Evolutionary conservation across 1,140 invertebrate species (phyloP).

Genomic region (Ceratitis capitata): DNA sequence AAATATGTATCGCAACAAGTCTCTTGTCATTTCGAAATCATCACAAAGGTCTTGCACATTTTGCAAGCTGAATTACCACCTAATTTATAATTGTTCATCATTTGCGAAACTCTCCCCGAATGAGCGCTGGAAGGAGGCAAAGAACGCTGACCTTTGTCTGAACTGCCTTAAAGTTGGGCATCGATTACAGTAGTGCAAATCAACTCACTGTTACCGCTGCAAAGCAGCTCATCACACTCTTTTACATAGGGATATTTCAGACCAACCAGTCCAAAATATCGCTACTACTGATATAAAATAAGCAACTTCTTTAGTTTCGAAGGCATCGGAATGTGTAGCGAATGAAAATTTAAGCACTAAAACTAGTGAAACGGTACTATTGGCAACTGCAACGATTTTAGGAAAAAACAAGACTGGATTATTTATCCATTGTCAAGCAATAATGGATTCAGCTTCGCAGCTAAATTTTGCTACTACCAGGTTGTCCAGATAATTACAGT

Average conservation of each 20-base stretch:
- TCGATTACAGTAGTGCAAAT: neutral
- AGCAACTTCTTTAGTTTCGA: neutral
- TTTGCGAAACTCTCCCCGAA: neutral
- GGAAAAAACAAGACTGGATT: constrained; percentile 1
- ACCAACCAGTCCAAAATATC: neutral
- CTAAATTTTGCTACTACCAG: constrained; percentile 31
- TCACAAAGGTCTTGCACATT: neutral
- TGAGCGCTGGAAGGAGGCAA: neutral
- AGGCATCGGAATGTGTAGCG: neutral
- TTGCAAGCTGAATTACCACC: neutral
- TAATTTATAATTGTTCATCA: neutral
- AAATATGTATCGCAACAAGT: neutral
- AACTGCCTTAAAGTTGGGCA: neutral
- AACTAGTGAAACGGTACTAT: constrained; percentile 9
- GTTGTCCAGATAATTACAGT: constrained; percentile 9
- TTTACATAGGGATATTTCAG: neutral
- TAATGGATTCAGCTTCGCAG: constrained; percentile 40
- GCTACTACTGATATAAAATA: neutral
- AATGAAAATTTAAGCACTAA: no score
- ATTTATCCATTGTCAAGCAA: constrained; percentile 23
- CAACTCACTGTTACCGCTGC: neutral
- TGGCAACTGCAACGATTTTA: constrained; percentile 38
- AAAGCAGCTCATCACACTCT: neutral
- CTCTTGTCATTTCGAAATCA: neutral
- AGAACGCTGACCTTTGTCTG: neutral